Evolutionary conservation across 2,797 vertebrate species (phyloP).

Genomic region (Acrossocheilus fasciatus): DNA sequence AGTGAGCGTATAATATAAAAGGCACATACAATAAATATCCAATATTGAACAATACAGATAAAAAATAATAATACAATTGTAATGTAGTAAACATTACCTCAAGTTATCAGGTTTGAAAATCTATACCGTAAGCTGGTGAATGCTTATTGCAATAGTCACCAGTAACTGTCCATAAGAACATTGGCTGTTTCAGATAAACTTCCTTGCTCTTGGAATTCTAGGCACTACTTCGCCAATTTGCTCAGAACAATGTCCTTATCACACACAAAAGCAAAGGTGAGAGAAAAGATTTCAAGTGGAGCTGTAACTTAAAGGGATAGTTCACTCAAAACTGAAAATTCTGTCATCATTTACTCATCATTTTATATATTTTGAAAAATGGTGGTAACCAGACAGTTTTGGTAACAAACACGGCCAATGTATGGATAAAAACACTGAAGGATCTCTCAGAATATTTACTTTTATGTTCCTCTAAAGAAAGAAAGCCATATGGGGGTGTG

Average conservation of each 20-base stretch:
- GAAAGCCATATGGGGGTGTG: not conserved
- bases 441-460: not conserved
- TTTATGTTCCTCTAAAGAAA: not conserved
- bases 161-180: not conserved
- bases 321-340: not conserved
- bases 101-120: not conserved
- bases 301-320: not conserved
- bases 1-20: not conserved
- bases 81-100: not conserved
- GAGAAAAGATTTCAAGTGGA: not conserved
- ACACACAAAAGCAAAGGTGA: not conserved
- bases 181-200: not conserved
- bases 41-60: not conserved
- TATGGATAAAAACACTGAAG: not conserved
- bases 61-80: not conserved
- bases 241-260: slow-evolving; percentile 1
- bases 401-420: not conserved
- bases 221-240: not conserved
- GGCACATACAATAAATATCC: not conserved
- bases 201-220: not conserved
- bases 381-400: not conserved
- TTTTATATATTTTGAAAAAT: not conserved
- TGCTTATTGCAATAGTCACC: not conserved
- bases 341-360: not conserved
- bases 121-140: not conserved